Base-by-base conservation (phyloP, 1,140 invertebrate genomes). In the Atta texana region DNA sequence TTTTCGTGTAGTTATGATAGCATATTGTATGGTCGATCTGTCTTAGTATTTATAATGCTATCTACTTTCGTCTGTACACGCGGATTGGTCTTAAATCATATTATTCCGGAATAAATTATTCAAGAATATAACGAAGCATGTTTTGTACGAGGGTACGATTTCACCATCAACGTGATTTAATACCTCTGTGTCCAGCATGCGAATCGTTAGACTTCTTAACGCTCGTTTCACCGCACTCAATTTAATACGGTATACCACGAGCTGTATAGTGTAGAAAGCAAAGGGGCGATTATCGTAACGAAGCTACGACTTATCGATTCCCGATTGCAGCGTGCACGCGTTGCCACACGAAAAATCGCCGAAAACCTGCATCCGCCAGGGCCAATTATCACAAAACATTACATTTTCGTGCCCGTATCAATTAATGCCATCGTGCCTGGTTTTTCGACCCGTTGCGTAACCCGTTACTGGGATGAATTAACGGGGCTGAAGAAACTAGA, bases 331-430 rank as follows among this genome's bases (percentile, higher is more conserved):
- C 28, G 14, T 61, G 61, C 21, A 69, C 39, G 82, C 82, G 74
- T 68, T 61, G 61, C 82, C 64, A 31, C 21, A 18, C 61, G 82
- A 76, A 78, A 69, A 77, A 78, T 85, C 31, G 49, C 74, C 18
- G 49, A 78, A 78, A 85, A 85, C 31, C 49, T 57, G 82, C 16
- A 66, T 21, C 31, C 74, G 14, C 49, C 10, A 34, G 82, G 39
- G 39, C 31, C 82, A 85, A 85, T 85, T 85, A 85, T 85, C 82
- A 74, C 49, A 57, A 49, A 64, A 78, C 74, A 85, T 85, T 77
- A 69, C 57, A 77, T 78, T 85, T 85, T 78, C 82, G 44, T 76
- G 59, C 24, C 57, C 39, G 31, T 85, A 44, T 61, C 61, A 85
- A 78, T 78, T 85, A 85, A 78, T 78, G 53, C 31, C 16, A 18